Base-by-base conservation (phyloP, 2,113 vertebrate species). In the Malurus cyaneus region DNA sequence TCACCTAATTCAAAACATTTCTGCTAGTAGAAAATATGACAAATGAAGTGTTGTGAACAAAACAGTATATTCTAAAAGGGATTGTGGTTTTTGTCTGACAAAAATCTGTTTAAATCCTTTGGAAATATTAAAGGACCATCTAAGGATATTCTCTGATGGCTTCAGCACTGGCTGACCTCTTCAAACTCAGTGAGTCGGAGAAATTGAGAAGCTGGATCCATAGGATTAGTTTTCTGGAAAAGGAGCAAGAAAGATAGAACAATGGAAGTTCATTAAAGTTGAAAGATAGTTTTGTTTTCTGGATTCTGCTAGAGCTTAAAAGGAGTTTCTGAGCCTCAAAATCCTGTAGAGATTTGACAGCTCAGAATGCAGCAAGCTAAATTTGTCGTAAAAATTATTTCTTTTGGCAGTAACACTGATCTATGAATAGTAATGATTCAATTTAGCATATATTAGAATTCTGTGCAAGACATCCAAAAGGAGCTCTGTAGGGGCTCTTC, bases 351-450 rank as follows among this genome's bases (percentile, higher is more conserved):
- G 89, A 64, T 72, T 92, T 93, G 73, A 85, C 70, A 87, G 50
- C 80, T 96, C 72, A 76, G 61, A 79, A 81, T 54, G 41, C 84
- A 92, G 36, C 82, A 91, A 91, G 78, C 70, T 94, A 69, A 89
- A 94, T 95, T 94, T 87, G 80, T 93, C 92, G 84, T 93, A 86
- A 85, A 94, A 94, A 95, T 65, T 81, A 93, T 91, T 95, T 95
- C 61, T 84, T 94, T 91, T 91, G 91, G 92, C 89, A 90, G 83
- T 79, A 94, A 92, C 73, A 72, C n/a, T 69, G n/a, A 91, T 76
- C 31, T 87, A 92, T 96, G 93, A 92, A 87, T 84, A 86, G 95
- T 90, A 88, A 94, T 70, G 23, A 32, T 62, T 80, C 46, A 77
- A 34, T 47, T 96, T 94, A 84, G 61, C 71, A 94, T 66, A 44